Evolutionary conservation across 2,797 vertebrate species (phyloP), one percentile per base, ranked within the genome.

Genomic region (Crax fasciolata): DNA sequence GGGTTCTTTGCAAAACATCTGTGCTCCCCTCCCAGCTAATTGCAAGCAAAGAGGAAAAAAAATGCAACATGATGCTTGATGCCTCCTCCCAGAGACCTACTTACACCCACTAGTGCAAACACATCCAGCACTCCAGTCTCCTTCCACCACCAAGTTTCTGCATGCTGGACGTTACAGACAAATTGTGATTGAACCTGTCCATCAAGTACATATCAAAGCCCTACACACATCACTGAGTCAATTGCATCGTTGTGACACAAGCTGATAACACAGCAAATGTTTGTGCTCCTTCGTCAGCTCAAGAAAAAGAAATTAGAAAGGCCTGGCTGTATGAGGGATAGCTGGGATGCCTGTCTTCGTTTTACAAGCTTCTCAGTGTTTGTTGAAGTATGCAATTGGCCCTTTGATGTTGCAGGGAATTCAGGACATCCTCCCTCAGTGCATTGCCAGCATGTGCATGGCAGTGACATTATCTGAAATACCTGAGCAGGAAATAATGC

Each of bases 1-100:
- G 72, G 81, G 51, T 41, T 88, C 80, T 93, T 62, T 77, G 71
- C 62, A 62, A 88, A 95, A 95, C 95, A 96, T 93, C 92, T 96
- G 96, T 94, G 87, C 74, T 96, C 51, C 83, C 87, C 89, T 96
- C 84, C 87, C 89, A 93, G 89, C 43, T 94, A 85, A 92, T 78
- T 91, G 88, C 39, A 54, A 85, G 44, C 58, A 6, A 13, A 9
- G 78, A 92, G 57, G 41, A 39, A 76, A 75, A 78, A 76, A 70
- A 7, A 68, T 52, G 27, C 39, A 84, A 67, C 49, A 13, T 7
- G 27, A 57, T 63, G 87, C 71, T 30, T 38, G 57, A 6, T 74
- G 55, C 63, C 81, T 81, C 67, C 62, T 96, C 80, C 73, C 72
- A 66, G 80, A 92, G 89, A 83, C 90, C 78, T 74, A 27, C 93